Base-by-base conservation (phyloP, 1,140 invertebrate species). In the Ceratosolen solmsi region DNA sequence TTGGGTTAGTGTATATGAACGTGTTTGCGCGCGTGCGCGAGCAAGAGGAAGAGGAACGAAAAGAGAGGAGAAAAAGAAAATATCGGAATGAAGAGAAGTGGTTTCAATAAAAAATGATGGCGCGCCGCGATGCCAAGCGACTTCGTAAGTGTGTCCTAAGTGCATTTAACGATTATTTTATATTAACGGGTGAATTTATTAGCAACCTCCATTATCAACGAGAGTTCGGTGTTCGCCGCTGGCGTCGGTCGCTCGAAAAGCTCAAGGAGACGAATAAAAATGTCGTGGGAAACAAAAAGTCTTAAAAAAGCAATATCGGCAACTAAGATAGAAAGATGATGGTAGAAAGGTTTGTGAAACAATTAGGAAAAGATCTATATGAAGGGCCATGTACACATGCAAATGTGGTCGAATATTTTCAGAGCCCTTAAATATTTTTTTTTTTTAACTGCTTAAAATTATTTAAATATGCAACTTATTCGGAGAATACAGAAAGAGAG, bases 141-240 rank as follows among this genome's bases (percentile, higher is more conserved):
- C 85, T 83, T 84, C 85, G 87, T 90, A 89, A 89, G 89, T 89
- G 89, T 86, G 86, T 87, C 87, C 87, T 91, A 90, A 91, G 90
- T 91, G 90, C 90, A 91, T 91, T 90, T 90, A 91, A 90, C 90
- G 89, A 91, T 90, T 90, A 91, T 91, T 91, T 91, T 90, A 90
- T 91, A 91, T 91, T 90, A 90, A 90, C 87, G 86, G 87, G 82
- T 86, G 84, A 90, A 91, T 91, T 91, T 91, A 90, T 89, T 89
- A 90, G 87, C 82, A 86, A 87, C 87, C 86, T 90, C 89, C 88
- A 89, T 91, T 91, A 90, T 90, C 90, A 86, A 86, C 36, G 74
- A 85, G 85, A 49, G 63, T 87, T 87, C 82, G 86, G 83, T 74
- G 84, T 85, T 51, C 54, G 30, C 54, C 54, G 65, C 7, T 22